Conservation (phyloP, 2,113 vertebrate genomes). For the Ranitomeya imitator region DNA sequence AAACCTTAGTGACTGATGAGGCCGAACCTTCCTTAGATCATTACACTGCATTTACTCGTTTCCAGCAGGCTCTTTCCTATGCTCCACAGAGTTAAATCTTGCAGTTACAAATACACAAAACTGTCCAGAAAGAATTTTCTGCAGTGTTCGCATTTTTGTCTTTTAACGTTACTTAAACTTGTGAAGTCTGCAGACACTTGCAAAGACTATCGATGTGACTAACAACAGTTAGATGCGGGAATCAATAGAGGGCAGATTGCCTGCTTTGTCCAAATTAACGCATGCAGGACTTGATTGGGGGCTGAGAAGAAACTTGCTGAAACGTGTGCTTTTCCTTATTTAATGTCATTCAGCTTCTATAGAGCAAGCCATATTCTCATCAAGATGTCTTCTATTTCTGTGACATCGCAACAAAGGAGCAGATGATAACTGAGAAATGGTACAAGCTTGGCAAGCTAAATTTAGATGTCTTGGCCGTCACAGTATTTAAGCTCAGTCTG, state of each 20-base stretch:
- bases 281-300: slow-evolving; percentile 43
- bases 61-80: not conserved
- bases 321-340: slow-evolving; percentile 39
- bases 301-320: slow-evolving; percentile 33
- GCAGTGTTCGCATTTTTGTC: slow-evolving; percentile 9
- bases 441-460: slow-evolving; percentile 47
- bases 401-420: slow-evolving; percentile 41
- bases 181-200: slow-evolving; percentile 25
- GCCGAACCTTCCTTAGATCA: not conserved
- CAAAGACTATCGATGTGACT: slow-evolving; percentile 46
- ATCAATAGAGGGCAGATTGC: slow-evolving; percentile 56
- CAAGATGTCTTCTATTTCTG: slow-evolving; percentile 53
- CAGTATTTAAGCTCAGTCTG: slow-evolving; percentile 15
- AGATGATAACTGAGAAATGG: slow-evolving; percentile 46
- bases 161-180: slow-evolving; percentile 16
- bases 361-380: slow-evolving; percentile 31
- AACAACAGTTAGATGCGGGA: slow-evolving; percentile 44
- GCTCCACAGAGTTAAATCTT: not conserved
- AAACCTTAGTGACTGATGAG: not conserved
- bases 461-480: slow-evolving; percentile 30
- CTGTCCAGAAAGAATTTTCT: slow-evolving; percentile 8
- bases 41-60: not conserved
- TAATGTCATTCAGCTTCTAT: slow-evolving; percentile 25
- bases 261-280: slow-evolving; percentile 51
- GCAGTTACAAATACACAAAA: not conserved